These are phyloP conservation scores for Prolemur simus DNA, from an alignment of 2,113 vertebrate genomes.

Conservation along the genomic window DNA sequence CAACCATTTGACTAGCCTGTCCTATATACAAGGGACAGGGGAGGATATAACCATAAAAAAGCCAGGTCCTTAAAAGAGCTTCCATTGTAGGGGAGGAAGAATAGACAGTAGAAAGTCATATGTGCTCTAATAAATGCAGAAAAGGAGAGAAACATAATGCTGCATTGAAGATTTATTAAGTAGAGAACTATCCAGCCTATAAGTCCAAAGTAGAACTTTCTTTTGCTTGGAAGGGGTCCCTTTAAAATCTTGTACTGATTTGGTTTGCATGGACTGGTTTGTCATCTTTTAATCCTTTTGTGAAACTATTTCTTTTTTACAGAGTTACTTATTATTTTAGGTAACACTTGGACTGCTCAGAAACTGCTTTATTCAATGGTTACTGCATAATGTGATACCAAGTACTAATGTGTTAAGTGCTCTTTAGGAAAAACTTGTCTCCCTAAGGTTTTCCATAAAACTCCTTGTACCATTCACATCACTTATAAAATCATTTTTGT, in stretches of 20 bases:
- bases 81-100: neutral
- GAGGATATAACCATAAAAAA: neutral
- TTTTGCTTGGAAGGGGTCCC: neutral
- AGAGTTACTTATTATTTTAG: neutral
- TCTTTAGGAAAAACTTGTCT: neutral
- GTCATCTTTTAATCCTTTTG: neutral
- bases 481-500: constrained; percentile 25
- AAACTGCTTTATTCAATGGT: neutral
- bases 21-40: neutral
- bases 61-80: neutral
- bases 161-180: neutral
- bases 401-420: neutral
- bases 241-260: neutral
- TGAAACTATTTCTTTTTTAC: neutral
- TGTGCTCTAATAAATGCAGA: neutral
- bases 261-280: neutral
- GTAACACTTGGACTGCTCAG: neutral
- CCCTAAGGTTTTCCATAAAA: neutral
- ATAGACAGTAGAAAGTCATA: neutral
- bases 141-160: neutral
- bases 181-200: fast-evolving
- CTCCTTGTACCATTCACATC: neutral
- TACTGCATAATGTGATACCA: neutral
- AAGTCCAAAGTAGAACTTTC: neutral
- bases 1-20: neutral